Evolutionary conservation across 2,797 vertebrate species (phyloP), one percentile per base, ranked within the genome.

Genomic region (Phoebastria nigripes): DNA sequence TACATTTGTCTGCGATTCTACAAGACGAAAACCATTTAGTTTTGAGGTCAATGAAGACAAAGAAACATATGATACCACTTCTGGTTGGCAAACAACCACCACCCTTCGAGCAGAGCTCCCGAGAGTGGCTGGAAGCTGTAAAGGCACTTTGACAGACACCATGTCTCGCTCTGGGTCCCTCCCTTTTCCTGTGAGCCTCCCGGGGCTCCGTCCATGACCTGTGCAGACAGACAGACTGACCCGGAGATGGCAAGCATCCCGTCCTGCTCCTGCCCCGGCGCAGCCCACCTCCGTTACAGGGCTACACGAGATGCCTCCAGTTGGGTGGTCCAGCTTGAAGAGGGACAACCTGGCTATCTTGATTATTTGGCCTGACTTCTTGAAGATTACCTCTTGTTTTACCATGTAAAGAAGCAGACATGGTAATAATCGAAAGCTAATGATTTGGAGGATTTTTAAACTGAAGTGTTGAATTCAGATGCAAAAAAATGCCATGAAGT

Each of bases 351-450:
- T 17, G 15, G 59, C 12, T 44, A 22, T 10, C 59, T 20, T 7
- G 22, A 15, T 41, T 25, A 46, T 31, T 13, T 28, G 37, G 37
- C 25, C 37, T 19, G 33, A 51, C 11, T 44, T 39, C 49, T 29
- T 29, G 12, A 44, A 35, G 28, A 26, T 26, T 4, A 33, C 6
- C 12, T 59, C 35, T n/a, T 4, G 28, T 26, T 59, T 21, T 28
- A 29, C 31, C 55, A 12, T 0, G 4, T 8, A 31, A 44, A 65
- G 51, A 22, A 41, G 63, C 8, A 33, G 35, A 17, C 15, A 2
- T 1, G 15, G 14, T 35, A 46, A 47, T 25, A 26, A 44, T 4
- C 0, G 1, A 22, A 56, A 33, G 20, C 33, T 8, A 17, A 10
- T 2, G 3, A n/a, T 15, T 13, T 15, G 44, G 42, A n/a, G 14